Base-by-base conservation (phyloP, 2,797 vertebrate genomes). In the Crocodylus rhombifer region DNA sequence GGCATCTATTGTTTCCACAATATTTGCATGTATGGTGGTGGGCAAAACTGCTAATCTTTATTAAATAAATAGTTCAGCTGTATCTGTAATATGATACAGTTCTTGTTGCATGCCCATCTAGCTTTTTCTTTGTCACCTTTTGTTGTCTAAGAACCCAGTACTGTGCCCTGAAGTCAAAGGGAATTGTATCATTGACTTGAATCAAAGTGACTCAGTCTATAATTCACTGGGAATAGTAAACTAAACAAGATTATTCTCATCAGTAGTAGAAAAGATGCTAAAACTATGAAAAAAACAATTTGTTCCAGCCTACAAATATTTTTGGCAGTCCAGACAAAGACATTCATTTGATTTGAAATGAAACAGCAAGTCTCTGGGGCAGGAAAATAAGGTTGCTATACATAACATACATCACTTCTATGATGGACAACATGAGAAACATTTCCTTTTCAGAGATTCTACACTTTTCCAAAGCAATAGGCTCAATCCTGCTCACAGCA, bases 311-410 rank as follows among this genome's bases (percentile, higher is more conserved):
- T 15, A 5, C 7, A 64, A 20, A 26, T 3, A 0, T 56, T 88
- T 81, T 4, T 56, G 65, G 42, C 42, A 51, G 42, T 51, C 42
- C 42, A 51, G 42, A 42, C 42, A 42, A 42, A 42, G 42, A 77
- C n/a, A 57, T 64, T 1, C 36, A 3, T 14, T 3, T 86, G 51
- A 81, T 81, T 3, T 80, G 16, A 92, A 88, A 87, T 64, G 62
- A 93, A 90, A 23, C 14, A 0, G 0, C 20, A 23, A 1, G 16
- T 69, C 62, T 65, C 51, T 1, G 6, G 12, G 4, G 4, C 62
- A 36, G 64, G 30, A 12, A 36, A 23, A 20, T 36, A 86, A 73
- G 7, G 2, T 2, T 4, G 4, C 1, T 42, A 14, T 85, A 58
- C 6, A 13, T 33, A 16, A 88, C n/a, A 83, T 23, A 82, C 36